Evolutionary conservation across 2,797 vertebrate genomes (phyloP).

Genomic region (Tamandua tetradactyla): DNA sequence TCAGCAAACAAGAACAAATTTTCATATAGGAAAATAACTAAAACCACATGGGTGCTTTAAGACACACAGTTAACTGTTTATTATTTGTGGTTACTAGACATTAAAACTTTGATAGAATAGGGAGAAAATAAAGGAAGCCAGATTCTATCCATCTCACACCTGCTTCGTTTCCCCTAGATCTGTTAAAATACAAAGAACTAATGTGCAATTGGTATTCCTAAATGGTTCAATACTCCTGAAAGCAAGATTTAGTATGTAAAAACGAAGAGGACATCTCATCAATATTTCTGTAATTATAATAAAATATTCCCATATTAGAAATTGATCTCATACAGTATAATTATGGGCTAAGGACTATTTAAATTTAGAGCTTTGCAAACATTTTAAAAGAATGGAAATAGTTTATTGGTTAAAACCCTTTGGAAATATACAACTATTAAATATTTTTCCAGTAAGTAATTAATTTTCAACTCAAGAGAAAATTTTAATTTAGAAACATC

Average conservation of each 20-base stretch:
- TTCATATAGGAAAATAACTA: neutral
- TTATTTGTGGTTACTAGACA: neutral
- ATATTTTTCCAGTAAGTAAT: neutral
- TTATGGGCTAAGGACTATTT: neutral
- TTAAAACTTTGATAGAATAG: neutral
- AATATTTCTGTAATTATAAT: neutral
- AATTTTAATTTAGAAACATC: neutral
- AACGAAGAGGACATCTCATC: no score
- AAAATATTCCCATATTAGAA: neutral
- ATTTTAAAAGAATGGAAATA: neutral
- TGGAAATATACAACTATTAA: neutral
- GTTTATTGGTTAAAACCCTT: neutral
- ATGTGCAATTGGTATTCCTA: neutral
- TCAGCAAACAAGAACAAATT: neutral
- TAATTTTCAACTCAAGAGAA: neutral
- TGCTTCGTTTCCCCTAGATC: neutral
- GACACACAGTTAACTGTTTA: neutral
- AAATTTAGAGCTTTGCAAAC: neutral
- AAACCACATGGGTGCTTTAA: neutral
- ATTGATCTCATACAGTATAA: neutral
- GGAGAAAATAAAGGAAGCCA: neutral
- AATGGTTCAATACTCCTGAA: neutral
- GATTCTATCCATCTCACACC: neutral
- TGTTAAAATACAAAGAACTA: neutral
- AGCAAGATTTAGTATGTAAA: neutral